Evolutionary conservation across 2,797 vertebrate genomes (phyloP).

Genomic region (Sciurus carolinensis): DNA sequence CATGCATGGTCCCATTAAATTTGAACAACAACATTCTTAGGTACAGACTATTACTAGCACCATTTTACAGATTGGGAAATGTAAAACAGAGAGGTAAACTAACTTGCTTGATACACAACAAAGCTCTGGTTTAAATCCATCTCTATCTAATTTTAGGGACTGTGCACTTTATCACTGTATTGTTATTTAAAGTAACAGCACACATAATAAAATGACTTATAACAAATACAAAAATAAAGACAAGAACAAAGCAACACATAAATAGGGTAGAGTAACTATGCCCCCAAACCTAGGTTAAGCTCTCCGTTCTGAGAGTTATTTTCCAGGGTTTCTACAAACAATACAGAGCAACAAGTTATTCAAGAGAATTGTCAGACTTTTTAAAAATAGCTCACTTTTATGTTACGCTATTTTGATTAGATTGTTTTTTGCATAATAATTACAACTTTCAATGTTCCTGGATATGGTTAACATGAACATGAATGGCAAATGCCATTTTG

Average conservation of each 20-base stretch:
- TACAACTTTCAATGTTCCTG: background rate
- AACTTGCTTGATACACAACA: conserved; percentile 8
- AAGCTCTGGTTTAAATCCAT: background rate
- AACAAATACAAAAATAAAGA: conserved; percentile 27
- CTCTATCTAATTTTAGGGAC: background rate
- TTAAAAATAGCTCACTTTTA: background rate
- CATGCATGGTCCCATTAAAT: background rate
- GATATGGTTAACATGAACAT: background rate
- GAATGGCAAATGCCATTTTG: background rate
- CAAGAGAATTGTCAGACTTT: background rate
- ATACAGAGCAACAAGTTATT: background rate
- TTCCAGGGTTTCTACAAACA: background rate
- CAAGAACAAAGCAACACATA: background rate
- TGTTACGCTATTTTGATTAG: background rate
- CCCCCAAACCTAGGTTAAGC: background rate
- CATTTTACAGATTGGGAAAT: conserved; percentile 29
- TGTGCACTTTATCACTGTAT: background rate
- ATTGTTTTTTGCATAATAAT: background rate
- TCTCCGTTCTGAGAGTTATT: background rate
- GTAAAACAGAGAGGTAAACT: conserved; percentile 7
- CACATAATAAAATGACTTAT: background rate
- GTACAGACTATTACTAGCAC: background rate
- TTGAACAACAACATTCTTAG: background rate
- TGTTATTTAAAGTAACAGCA: background rate
- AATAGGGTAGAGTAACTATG: background rate